Evolutionary conservation across 2,888 invertebrate genomes (phyloP), one percentile per base, ranked within the genome.

Genomic region (Polietes domitor): DNA sequence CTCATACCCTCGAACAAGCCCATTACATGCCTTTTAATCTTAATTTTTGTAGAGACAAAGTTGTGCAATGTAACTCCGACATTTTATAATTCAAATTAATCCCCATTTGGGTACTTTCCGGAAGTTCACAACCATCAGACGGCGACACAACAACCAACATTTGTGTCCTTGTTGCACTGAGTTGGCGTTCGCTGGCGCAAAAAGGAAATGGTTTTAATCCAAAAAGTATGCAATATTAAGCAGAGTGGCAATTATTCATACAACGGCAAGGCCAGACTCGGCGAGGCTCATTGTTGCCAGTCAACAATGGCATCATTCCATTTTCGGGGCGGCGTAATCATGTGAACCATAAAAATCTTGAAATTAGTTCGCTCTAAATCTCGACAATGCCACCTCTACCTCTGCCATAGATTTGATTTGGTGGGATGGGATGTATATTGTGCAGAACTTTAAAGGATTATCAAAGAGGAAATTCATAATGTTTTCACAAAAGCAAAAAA

Each of bases 21-120:
- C 41, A 77, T 82, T 71, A 68, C 70, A 76, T 58, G 28, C 41
- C 50, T 50, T 76, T 76, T 79, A 72, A 79, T 76, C 41, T 76
- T 37, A 47, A 71, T 72, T 50, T 55, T 55, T 50, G 58, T 43
- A 32, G 24, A 7, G 15, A 75, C 50, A 50, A 28, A 71, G 28
- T 50, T 21, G 6, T 58, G n/a, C 41, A 55, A 53, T 76, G 41
- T 61, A 71, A 70, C 70, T 71, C 24, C 43, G 26, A 70, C 61
- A 47, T 75, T 78, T 75, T 78, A 43, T 78, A 82, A 82, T 78
- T 53, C 75, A 78, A 83, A 83, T 80, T 80, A 83, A 83, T 80
- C 75, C 83, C 80, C 83, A 80, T 80, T 80, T 80, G 83, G 80
- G 80, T 77, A 68, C 58, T 72, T 26, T 65, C 32, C 9, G 9